Evolutionary conservation across 2,113 vertebrate species (phyloP).

Genomic region (Malurus elegans): DNA sequence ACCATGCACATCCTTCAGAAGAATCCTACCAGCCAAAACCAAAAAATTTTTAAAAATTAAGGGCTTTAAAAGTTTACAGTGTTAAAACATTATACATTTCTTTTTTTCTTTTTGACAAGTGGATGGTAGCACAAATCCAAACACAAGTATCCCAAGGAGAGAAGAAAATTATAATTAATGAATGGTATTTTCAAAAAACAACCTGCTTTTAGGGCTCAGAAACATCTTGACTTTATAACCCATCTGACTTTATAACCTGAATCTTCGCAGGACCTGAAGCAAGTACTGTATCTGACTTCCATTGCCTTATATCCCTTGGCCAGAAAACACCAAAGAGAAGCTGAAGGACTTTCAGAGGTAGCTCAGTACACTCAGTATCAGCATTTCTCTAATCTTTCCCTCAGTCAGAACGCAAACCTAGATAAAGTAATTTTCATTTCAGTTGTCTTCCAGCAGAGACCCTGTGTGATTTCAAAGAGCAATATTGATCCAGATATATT

Average conservation of each 20-base stretch:
- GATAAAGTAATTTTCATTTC: background rate
- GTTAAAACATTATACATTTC: background rate
- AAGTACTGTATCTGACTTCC: background rate
- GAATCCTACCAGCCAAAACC: background rate
- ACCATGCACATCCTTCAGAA: background rate
- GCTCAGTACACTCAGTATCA: background rate
- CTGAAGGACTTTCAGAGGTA: background rate
- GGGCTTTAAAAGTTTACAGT: background rate
- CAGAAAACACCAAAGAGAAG: background rate
- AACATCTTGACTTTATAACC: background rate
- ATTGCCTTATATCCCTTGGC: background rate
- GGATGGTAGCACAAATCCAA: background rate
- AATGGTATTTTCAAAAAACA: background rate
- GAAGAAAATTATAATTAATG: background rate
- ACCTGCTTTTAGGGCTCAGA: background rate
- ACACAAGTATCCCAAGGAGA: background rate
- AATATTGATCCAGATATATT: background rate
- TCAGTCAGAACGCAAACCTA: background rate
- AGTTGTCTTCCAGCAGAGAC: background rate
- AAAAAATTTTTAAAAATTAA: background rate
- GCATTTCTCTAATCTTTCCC: background rate
- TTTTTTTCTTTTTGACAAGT: background rate
- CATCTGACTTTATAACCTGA: background rate
- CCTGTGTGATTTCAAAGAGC: background rate
- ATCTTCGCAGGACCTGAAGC: background rate